Conservation (phyloP, 2,888 invertebrate species). For the Branchellion lobata region DNA sequence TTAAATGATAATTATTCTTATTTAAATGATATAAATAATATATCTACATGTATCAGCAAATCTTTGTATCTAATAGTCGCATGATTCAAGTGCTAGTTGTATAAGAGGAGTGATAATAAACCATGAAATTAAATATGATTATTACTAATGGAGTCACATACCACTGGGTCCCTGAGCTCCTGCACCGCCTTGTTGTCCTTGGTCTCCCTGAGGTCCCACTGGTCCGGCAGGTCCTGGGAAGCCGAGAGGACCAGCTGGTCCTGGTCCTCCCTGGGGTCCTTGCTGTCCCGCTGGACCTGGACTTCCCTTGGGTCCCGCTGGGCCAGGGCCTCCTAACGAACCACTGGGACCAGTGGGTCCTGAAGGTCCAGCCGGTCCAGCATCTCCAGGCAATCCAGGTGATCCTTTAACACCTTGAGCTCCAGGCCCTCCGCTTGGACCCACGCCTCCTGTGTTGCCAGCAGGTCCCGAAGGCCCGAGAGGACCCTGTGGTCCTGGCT, state of each 20-base stretch:
- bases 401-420: conserved; percentile 47
- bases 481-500: conserved; percentile 44
- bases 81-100: no score
- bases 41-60: no score
- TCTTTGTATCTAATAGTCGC: no score
- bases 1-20: no score
- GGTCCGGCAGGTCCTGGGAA: conserved; percentile 43
- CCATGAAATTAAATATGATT: no score
- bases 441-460: conserved; percentile 46
- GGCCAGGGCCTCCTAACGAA: conserved; percentile 43
- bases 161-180: conserved; percentile 43
- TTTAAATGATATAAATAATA: no score
- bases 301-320: conserved; percentile 45
- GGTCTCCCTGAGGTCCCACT: conserved; percentile 24
- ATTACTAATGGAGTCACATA: no score
- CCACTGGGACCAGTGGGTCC: conserved; percentile 37
- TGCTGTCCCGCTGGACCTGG: conserved; percentile 42
- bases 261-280: conserved; percentile 45
- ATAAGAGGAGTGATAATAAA: no score
- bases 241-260: conserved; percentile 45
- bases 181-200: conserved; percentile 36
- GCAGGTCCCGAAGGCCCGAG: conserved; percentile 46
- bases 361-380: conserved; percentile 30
- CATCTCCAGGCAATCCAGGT: conserved; percentile 43
- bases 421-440: conserved; percentile 43